phyloP scores from a whole-genome alignment of 2,113 vertebrate genomes.

The Eurystomus gularis region DNA sequence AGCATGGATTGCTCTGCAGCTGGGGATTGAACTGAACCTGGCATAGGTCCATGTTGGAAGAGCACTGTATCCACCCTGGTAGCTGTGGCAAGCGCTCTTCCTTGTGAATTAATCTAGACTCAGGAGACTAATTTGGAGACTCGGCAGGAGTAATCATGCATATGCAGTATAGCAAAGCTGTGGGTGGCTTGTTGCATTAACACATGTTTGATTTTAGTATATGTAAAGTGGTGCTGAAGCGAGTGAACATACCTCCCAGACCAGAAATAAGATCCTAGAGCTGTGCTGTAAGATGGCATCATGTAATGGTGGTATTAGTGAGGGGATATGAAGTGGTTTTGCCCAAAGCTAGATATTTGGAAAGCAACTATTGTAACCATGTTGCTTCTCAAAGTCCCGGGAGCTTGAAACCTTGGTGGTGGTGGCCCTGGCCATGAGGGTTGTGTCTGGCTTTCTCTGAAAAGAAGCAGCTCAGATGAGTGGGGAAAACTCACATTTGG shows the following conservation, averaged over 20 bases:
- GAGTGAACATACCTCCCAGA: not conserved
- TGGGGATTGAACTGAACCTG: not conserved
- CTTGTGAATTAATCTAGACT: not conserved
- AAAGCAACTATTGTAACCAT: not conserved
- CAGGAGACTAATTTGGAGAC: not conserved
- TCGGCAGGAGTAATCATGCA: rapidly evolving
- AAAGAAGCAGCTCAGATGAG: not conserved
- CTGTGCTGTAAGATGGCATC: not conserved
- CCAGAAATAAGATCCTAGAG: not conserved
- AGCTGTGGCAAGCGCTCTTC: not conserved
- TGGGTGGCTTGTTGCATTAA: not conserved
- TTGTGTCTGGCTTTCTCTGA: not conserved
- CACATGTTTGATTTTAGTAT: not conserved
- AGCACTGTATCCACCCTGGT: not conserved
- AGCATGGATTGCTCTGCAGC: not conserved
- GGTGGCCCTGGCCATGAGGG: not conserved
- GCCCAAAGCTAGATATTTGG: not conserved
- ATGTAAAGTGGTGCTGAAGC: not conserved
- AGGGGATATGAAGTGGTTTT: not conserved
- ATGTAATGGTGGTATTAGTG: rapidly evolving
- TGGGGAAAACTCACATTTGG: not conserved
- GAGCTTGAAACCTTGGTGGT: not conserved
- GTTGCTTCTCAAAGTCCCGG: not conserved
- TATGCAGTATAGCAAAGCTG: not conserved
- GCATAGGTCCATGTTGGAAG: not conserved